A percentile compares a stretch with the other conserved stretches of the same genome.
Conservation (phyloP, 2,888 invertebrate genomes). For the Lasioglossum vierecki region DNA sequence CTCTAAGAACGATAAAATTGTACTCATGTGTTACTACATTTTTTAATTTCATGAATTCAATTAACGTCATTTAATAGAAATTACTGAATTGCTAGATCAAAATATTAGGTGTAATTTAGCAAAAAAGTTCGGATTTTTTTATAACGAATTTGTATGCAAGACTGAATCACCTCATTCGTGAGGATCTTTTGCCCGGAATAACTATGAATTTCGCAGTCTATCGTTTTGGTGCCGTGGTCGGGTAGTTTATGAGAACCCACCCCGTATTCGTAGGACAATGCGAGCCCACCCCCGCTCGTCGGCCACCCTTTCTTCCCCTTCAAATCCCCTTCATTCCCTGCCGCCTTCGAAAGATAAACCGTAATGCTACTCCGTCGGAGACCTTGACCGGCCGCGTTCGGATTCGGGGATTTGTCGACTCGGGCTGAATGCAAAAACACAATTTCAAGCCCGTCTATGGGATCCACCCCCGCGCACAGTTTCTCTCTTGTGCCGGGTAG, state of each 20-base stretch:
- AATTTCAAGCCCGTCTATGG: constrained; percentile 50
- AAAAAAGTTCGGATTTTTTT: neutral
- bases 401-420: constrained; percentile 63
- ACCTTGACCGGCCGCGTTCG: constrained; percentile 66
- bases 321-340: constrained; percentile 70
- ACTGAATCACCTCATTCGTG: neutral
- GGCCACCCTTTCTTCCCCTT: constrained; percentile 38
- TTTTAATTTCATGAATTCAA: no score
- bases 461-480: neutral
- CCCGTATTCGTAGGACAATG: constrained; percentile 60
- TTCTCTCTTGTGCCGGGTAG: neutral
- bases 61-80: no score
- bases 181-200: neutral
- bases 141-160: neutral
- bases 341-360: constrained; percentile 70
- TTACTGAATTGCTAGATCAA: no score
- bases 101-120: no score
- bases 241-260: constrained; percentile 9
- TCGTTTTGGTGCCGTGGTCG: neutral
- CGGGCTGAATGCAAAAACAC: constrained; percentile 61
- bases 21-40: no score
- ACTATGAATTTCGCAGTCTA: constrained; percentile 12
- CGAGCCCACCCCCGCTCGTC: constrained; percentile 19
- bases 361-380: constrained; percentile 58
- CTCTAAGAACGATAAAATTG: no score